Base-by-base conservation (phyloP, 2,113 vertebrate genomes). In the Illadopsis cleaveri region DNA sequence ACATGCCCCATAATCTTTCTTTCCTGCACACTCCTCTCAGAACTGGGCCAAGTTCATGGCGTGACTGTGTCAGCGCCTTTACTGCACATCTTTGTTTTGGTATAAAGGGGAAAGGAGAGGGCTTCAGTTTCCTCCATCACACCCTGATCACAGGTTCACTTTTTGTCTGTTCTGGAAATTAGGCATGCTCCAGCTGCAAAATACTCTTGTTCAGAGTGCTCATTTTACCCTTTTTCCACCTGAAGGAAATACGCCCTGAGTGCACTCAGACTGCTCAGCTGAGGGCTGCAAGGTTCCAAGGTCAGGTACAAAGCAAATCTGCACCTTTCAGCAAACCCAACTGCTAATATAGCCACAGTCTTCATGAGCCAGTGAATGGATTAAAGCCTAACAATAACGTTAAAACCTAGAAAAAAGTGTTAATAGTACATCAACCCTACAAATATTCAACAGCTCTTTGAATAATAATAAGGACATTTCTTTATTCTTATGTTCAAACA, bases 141-240 rank as follows among this genome's bases (percentile, higher is more conserved):
- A 37, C 38, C 54, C 38, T 27, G 25, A 73, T 16, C 45, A 80
- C 53, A 64, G 35, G 37, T 5, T 10, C 25, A 14, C 3, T 38
- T 80, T 53, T n/a, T 31, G 10, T 47, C 53, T 84, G n/a, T 25
- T 51, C 17, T 64, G 48, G 75, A 87, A 86, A 72, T 50, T 11
- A 65, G 37, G 9, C 16, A 7, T 57, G 24, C 0, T 4, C 12
- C 2, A 4, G n/a, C 65, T 48, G 31, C 45, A 77, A 50, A 89
- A 23, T 0, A 0, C 25, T 16, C 27, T 28, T 58, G 7, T 50
- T 56, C 15, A 45, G 18, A 83, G 40, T 1, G 0, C 37, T 61
- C 38, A 16, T 25, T 81, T 81, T 31, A 45, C 6, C 25, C 5
- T 58, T 87, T 89, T 84, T 65, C 23, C 51, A 70, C 11, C 44